Evolutionary conservation across 2,888 invertebrate species (phyloP).

Genomic region (Pyrrhosoma nymphula): DNA sequence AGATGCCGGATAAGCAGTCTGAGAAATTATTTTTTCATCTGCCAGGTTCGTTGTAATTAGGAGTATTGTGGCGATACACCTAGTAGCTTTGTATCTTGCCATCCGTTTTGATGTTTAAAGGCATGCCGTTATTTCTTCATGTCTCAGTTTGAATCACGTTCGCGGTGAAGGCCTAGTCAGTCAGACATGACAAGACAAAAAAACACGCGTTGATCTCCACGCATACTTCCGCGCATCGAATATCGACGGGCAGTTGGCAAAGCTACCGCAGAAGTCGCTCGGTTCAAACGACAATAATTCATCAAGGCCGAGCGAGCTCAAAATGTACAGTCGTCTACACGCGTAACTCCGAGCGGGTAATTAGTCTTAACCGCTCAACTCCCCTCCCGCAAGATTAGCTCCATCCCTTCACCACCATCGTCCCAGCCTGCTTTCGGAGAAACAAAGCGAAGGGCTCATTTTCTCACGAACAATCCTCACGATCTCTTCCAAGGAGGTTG

Average conservation of each 20-base stretch:
- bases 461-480: neutral
- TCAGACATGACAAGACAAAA: neutral
- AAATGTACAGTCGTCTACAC: neutral
- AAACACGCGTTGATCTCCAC: neutral
- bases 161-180: too few relatives aligned
- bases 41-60: too few relatives aligned
- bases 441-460: neutral
- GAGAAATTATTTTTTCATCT: too few relatives aligned
- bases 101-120: too few relatives aligned
- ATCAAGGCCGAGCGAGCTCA: neutral
- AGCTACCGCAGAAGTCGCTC: neutral
- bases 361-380: neutral
- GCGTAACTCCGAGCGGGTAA: neutral
- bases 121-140: too few relatives aligned
- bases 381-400: conserved; percentile 1
- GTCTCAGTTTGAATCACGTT: too few relatives aligned
- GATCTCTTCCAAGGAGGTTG: neutral
- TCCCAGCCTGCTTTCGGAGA: neutral
- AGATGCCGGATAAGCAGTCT: too few relatives aligned
- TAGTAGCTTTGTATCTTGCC: too few relatives aligned
- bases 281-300: neutral
- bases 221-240: neutral
- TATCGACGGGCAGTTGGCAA: neutral
- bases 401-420: neutral
- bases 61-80: too few relatives aligned